Conservation (phyloP, 2,797 vertebrate genomes). For the Galaxias olidus region DNA sequence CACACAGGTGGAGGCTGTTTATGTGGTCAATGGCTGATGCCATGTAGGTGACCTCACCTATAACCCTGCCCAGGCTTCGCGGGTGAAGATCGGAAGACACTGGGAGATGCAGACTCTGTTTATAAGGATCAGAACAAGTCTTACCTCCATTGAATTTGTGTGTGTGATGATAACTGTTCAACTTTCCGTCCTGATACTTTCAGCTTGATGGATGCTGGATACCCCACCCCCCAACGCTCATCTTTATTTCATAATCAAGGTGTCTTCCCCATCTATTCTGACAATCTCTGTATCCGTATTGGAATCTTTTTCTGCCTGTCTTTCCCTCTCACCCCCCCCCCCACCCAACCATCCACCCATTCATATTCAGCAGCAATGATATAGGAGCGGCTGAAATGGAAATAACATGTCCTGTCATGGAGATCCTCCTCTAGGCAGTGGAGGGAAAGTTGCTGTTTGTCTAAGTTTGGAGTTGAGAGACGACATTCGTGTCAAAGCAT, state of each 20-base stretch:
- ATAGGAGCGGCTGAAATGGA: conserved; percentile 43
- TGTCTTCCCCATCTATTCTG: not conserved
- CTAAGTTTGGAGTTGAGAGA: conserved; percentile 34
- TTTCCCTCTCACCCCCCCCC: not conserved
- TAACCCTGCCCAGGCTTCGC: conserved; percentile 30
- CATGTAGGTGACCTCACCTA: conserved; percentile 41
- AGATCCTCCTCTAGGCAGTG: conserved; percentile 20
- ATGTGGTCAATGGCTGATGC: conserved; percentile 6
- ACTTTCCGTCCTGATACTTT: too few species aligned
- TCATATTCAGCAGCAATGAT: conserved; percentile 24
- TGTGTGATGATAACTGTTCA: not conserved
- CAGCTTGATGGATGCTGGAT: not conserved
- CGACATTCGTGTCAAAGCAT: conserved; percentile 47
- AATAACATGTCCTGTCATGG: conserved; percentile 62
- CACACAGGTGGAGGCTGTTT: too few species aligned
- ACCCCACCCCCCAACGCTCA: conserved; percentile 14
- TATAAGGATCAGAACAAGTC: not conserved
- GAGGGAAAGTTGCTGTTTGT: conserved; percentile 38
- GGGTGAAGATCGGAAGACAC: conserved; percentile 19
- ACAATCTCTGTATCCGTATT: not conserved
- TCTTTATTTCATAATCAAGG: conserved; percentile 14
- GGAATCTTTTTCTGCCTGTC: not conserved
- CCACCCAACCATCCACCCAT: conserved; percentile 3
- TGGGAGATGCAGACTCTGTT: conserved; percentile 5
- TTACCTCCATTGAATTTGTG: not conserved